phyloP scores from a whole-genome alignment of 2,113 vertebrate species.

The Noturus placidus region DNA sequence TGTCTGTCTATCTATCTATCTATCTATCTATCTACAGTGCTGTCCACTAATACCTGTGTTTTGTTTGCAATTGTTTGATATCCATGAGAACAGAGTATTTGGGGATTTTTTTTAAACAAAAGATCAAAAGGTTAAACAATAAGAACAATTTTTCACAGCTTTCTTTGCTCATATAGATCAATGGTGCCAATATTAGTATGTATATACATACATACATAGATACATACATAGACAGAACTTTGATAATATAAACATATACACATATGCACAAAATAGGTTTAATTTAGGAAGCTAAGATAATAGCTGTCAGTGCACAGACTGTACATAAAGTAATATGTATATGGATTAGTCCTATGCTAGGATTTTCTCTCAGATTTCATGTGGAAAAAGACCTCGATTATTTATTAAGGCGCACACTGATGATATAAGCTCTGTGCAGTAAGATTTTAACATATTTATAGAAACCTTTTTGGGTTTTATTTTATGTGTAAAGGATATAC shows the following conservation, averaged over 20 bases:
- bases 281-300: neutral
- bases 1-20: too few species aligned
- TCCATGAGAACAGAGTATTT: too few species aligned
- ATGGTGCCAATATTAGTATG: too few species aligned
- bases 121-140: too few species aligned
- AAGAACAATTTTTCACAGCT: too few species aligned
- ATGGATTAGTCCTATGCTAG: neutral
- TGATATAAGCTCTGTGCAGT: too few species aligned
- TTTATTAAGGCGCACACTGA: neutral
- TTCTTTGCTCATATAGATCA: too few species aligned
- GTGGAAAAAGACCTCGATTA: neutral
- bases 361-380: neutral
- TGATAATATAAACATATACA: neutral
- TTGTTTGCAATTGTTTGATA: too few species aligned
- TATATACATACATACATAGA: neutral
- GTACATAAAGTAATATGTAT: neutral
- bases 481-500: neutral
- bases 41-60: too few species aligned
- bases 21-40: too few species aligned
- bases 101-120: too few species aligned
- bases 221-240: neutral
- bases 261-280: neutral
- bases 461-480: neutral
- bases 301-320: neutral
- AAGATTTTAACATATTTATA: neutral